These are phyloP conservation scores for Andrena marginata DNA, from an alignment of 2,888 invertebrate genomes.

Conservation along the genomic window DNA sequence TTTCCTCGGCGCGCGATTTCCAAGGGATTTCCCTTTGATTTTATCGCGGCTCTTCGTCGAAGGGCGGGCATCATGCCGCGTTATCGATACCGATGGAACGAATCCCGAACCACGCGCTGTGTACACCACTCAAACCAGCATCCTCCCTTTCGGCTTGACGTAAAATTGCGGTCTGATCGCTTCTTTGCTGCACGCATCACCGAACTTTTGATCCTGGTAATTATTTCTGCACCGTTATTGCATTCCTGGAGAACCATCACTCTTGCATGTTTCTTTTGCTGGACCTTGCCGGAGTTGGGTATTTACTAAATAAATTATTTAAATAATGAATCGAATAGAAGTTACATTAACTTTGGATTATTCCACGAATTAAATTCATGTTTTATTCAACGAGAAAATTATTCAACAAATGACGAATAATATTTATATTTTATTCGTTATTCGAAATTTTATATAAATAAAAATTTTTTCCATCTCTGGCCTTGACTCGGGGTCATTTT, in stretches of 20 bases:
- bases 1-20: constrained; percentile 47
- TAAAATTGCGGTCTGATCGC: constrained; percentile 31
- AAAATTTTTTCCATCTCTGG: no score
- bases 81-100: constrained; percentile 49
- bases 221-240: constrained; percentile 6
- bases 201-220: constrained; percentile 15
- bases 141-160: neutral
- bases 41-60: constrained; percentile 37
- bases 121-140: neutral
- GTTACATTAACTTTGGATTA: no score
- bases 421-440: no score
- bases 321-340: no score
- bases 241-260: neutral
- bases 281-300: no score
- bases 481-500: no score
- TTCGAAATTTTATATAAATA: no score
- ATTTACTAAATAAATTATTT: no score
- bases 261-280: no score
- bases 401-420: no score
- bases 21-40: constrained; percentile 62
- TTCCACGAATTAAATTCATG: no score
- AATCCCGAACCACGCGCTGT: constrained; percentile 26
- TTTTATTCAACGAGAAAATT: no score
- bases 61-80: constrained; percentile 6
- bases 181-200: neutral